Evolutionary conservation across 2,797 vertebrate species (phyloP).

Genomic region (Phyllotis vaccarum): DNA sequence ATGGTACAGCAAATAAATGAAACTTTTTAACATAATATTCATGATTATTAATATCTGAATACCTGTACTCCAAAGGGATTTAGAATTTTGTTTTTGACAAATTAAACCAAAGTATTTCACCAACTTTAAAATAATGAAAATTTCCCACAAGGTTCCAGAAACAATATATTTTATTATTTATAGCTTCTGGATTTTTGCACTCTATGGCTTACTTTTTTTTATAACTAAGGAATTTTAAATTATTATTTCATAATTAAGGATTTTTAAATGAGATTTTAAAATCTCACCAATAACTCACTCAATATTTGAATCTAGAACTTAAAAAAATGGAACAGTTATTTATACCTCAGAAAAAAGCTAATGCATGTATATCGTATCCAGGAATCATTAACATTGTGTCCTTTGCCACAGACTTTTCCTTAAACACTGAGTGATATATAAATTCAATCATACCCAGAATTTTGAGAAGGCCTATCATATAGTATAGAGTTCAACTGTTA

Average conservation of each 20-base stretch:
- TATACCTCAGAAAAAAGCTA: conserved; percentile 5
- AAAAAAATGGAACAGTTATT: background rate
- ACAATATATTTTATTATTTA: conserved; percentile 19
- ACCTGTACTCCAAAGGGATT: background rate
- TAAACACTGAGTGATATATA: conserved; percentile 21
- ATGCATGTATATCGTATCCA: background rate
- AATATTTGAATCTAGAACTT: conserved; percentile 13
- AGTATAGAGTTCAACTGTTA: background rate
- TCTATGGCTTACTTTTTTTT: background rate
- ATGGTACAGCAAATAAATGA: conserved; percentile 3
- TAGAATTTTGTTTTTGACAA: conserved; percentile 63
- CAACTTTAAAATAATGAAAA: conserved; percentile 49
- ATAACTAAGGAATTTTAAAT: background rate
- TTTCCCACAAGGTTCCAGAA: background rate
- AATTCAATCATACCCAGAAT: background rate
- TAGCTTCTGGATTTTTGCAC: background rate
- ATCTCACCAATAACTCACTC: background rate
- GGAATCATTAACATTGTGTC: background rate
- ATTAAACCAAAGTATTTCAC: conserved; percentile 1
- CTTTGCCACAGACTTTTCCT: background rate
- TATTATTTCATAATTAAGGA: background rate
- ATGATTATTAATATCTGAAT: conserved; percentile 40
- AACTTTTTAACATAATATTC: background rate
- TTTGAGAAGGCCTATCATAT: conserved; percentile 12
- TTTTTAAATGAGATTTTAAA: background rate